phyloP scores from a whole-genome alignment of 2,113 vertebrate species.

The Pedetes capensis region DNA sequence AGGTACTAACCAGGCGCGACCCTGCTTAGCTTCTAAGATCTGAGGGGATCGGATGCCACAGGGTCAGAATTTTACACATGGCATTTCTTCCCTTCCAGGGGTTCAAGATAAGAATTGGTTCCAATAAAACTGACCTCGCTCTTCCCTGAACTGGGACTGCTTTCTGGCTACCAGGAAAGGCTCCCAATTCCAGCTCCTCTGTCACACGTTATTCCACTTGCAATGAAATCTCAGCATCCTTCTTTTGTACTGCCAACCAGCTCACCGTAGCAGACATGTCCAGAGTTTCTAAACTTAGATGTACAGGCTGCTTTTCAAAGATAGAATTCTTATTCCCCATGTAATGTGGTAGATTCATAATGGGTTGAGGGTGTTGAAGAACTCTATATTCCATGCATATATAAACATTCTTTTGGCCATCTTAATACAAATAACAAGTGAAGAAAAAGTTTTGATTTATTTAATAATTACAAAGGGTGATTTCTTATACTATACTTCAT shows the following conservation, averaged over 20 bases:
- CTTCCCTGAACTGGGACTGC: neutral
- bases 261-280: neutral
- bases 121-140: neutral
- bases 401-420: neutral
- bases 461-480: conserved; percentile 43
- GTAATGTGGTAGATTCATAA: neutral
- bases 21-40: too few species aligned
- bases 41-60: too few species aligned
- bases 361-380: fast-evolving
- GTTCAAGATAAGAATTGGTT: neutral
- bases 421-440: neutral
- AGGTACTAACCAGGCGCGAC: too few species aligned
- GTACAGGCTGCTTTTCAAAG: neutral
- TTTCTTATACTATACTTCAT: neutral
- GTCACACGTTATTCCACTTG: neutral
- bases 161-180: neutral
- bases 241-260: neutral
- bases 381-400: neutral
- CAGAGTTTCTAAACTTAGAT: neutral
- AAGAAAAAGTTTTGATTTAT: neutral
- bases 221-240: neutral
- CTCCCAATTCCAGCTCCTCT: neutral
- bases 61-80: neutral
- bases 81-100: neutral
- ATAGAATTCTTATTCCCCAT: neutral